phyloP scores from a whole-genome alignment of 2,113 vertebrate species.

The Myotis davidii region DNA sequence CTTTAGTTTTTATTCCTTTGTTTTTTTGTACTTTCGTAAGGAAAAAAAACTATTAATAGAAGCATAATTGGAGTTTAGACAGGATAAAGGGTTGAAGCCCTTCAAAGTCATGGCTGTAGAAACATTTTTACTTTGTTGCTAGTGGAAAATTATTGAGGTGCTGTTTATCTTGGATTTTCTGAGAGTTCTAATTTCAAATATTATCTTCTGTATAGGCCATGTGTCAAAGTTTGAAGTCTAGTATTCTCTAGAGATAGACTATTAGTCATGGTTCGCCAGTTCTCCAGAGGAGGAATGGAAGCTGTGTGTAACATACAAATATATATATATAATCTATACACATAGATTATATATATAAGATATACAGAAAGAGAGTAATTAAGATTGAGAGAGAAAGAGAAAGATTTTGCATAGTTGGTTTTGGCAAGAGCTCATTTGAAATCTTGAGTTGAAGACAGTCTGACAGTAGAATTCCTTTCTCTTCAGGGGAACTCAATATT shows the following conservation, averaged over 20 bases:
- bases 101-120: neutral
- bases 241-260: neutral
- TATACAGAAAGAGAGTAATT: neutral
- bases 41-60: neutral
- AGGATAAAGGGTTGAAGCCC: neutral
- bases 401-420: neutral
- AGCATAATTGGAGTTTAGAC: neutral
- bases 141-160: neutral
- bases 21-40: neutral
- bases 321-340: too few species aligned
- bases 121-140: neutral
- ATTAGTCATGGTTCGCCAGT: neutral
- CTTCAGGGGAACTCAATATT: neutral
- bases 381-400: neutral
- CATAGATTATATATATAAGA: neutral
- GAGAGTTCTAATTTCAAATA: neutral
- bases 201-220: neutral
- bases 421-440: neutral
- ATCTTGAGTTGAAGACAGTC: neutral
- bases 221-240: neutral
- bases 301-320: too few species aligned
- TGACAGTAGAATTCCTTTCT: neutral
- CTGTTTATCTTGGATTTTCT: neutral
- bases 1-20: neutral
- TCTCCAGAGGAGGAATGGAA: neutral